Base-by-base conservation (phyloP, 2,888 invertebrate genomes). In the Axea sp. region DNA sequence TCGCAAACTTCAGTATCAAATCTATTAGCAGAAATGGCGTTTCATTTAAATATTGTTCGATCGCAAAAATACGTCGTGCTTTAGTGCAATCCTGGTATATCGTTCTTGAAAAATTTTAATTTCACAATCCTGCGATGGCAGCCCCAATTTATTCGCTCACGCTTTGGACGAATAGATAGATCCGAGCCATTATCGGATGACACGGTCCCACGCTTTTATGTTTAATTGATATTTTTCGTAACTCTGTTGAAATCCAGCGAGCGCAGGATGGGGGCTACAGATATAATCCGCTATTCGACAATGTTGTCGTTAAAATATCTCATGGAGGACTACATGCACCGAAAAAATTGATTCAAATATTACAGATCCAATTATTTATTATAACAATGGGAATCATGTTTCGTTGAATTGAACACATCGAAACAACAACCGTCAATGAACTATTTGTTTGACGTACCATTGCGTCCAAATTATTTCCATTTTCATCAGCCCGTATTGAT, bases 191-290 rank as follows among this genome's bases (percentile, higher is more conserved):
- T 87, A 87, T 85, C 85, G 86, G 86, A 87, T 86, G 87, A 87
- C 87, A 87, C 83, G 85, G 80, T 74, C 82, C 81, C 80, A 78
- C 78, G 86, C 86, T 87, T 87, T 87, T 84, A 83, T 87, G 85
- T 87, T 87, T 86, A 87, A 87, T 87, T 87, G 87, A 87, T 87
- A 87, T 87, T 87, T 87, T 87, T 86, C 83, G 87, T 87, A 86
- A 85, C 84, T 83, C 84, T 80, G 75, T 76, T 78, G 80, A 83
- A 84, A 85, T 85, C 83, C 84, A 78, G 78, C 77, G 80, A 22
- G 31, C 71, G 67, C 24, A 73, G 67, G 67, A 73, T 77, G 77
- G 57, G 41, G 5, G 55, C 51, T 73, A 84, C 83, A 85, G 81
- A 84, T 83, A 86, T 82, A 84, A 84, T 84, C 82, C 84, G 68